A percentile compares a stretch with the other conserved stretches of the same genome.
These are phyloP conservation scores for Parnassius glacialis DNA, from an alignment of 2,888 invertebrate species.

Conservation along the genomic window DNA sequence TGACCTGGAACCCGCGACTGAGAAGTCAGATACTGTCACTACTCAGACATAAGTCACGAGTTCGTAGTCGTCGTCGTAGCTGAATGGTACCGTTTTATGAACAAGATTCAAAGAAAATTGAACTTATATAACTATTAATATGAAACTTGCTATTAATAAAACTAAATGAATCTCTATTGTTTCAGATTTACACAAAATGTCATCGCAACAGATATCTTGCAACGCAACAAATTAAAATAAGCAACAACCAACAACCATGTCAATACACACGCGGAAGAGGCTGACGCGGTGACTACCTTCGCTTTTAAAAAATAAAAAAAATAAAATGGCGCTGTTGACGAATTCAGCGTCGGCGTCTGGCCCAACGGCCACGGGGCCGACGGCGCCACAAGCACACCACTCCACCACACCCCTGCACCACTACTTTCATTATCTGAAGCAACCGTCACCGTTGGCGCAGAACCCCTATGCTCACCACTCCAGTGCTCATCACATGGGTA, in stretches of 20 bases:
- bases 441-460: conserved; percentile 75
- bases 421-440: conserved; percentile 81
- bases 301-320: conserved; percentile 30
- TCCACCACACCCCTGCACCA: conserved; percentile 79
- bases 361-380: conserved; percentile 59
- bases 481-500: conserved; percentile 77
- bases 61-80: no score
- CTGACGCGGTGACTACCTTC: conserved; percentile 63
- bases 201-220: conserved; percentile 20
- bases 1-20: no score
- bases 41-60: no score
- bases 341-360: conserved; percentile 66
- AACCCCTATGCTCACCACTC: conserved; percentile 74
- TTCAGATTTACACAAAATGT: conserved; percentile 34
- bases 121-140: no score
- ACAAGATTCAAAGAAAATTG: no score
- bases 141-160: neutral
- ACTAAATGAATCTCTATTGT: conserved; percentile 27
- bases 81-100: no score
- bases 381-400: conserved; percentile 68
- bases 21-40: no score
- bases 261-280: conserved; percentile 58
- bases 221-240: conserved; percentile 18
- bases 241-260: conserved; percentile 34
- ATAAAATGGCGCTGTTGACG: conserved; percentile 71